Conservation (phyloP, 2,888 invertebrate species). For the Aphrophora alni region DNA sequence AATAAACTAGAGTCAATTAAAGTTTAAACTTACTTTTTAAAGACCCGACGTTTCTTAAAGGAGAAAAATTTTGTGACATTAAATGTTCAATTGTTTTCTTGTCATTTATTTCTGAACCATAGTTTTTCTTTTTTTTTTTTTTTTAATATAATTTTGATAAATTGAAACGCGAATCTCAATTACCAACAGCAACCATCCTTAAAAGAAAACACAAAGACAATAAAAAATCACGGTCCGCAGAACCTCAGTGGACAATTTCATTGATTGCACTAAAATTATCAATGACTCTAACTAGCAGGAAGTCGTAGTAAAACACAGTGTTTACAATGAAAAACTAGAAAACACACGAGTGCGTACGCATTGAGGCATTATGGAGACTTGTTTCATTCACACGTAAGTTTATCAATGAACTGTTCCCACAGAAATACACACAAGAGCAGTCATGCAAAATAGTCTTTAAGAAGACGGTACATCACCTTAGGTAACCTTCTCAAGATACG, state of each 20-base stretch:
- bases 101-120: too few species aligned
- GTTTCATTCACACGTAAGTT: not conserved
- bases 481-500: not conserved
- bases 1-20: too few species aligned
- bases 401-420: constrained; percentile 9
- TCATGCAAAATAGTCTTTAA: not conserved
- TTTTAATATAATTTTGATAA: too few species aligned
- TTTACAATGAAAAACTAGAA: constrained; percentile 2
- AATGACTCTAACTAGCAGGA: not conserved
- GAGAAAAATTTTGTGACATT: too few species aligned
- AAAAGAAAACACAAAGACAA: not conserved
- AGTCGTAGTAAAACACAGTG: not conserved
- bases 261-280: not conserved
- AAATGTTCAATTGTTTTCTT: too few species aligned
- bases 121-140: too few species aligned
- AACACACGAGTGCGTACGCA: constrained; percentile 6
- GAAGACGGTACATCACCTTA: not conserved
- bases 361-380: not conserved
- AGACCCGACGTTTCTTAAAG: too few species aligned
- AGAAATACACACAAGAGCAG: constrained; percentile 6
- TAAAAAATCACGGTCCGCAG: constrained; percentile 1
- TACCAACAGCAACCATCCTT: too few species aligned
- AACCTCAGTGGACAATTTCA: not conserved
- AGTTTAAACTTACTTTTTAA: too few species aligned
- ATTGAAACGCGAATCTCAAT: too few species aligned